Conservation (phyloP, 2,113 vertebrate genomes). For the Australoheros scitulus region DNA sequence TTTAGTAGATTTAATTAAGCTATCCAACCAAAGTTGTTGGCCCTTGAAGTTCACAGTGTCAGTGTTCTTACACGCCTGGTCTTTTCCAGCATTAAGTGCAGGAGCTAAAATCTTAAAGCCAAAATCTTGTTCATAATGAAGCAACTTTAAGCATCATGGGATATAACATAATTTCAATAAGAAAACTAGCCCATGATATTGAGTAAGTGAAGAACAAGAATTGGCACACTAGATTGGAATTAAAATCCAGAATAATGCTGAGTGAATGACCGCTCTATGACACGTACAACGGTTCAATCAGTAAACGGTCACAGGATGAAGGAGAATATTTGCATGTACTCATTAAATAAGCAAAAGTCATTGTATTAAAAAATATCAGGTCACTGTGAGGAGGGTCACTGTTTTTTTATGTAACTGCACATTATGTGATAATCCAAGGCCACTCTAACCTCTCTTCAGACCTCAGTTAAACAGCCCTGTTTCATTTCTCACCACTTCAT, state of each 20-base stretch:
- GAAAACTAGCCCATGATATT: too few relatives aligned
- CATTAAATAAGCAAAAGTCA: too few relatives aligned
- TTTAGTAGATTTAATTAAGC: not conserved
- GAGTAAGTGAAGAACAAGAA: too few relatives aligned
- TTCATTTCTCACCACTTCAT: slow-evolving; percentile 83
- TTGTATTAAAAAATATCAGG: not conserved
- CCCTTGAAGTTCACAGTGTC: too few relatives aligned
- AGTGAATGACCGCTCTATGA: not conserved
- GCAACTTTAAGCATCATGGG: too few relatives aligned
- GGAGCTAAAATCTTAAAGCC: too few relatives aligned
- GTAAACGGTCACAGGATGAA: not conserved
- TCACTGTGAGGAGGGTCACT: too few relatives aligned
- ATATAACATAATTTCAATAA: not conserved
- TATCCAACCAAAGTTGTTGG: not conserved
- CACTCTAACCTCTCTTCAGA: not conserved
- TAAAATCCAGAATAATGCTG: not conserved
- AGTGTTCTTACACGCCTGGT: too few relatives aligned
- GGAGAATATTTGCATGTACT: too few relatives aligned
- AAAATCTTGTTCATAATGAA: not conserved
- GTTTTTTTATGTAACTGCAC: not conserved
- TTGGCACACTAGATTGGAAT: too few relatives aligned
- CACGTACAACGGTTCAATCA: not conserved
- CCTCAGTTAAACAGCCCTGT: not conserved
- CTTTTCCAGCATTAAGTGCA: too few relatives aligned
- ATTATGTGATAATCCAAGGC: not conserved